Evolutionary conservation across 2,888 invertebrate species (phyloP).

Genomic region (Tiphia femorata): DNA sequence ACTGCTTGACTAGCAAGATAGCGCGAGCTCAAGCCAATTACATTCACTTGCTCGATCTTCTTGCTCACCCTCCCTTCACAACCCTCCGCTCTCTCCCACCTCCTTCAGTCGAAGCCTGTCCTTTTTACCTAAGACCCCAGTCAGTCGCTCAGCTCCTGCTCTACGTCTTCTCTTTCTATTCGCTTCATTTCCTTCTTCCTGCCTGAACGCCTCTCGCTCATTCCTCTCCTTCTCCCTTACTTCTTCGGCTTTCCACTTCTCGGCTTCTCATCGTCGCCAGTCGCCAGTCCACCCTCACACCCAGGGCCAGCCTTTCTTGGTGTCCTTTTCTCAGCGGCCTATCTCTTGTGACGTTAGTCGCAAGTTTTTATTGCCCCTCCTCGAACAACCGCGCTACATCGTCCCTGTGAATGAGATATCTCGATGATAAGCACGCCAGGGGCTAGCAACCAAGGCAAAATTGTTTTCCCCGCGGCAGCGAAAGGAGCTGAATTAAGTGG

Average conservation of each 20-base stretch:
- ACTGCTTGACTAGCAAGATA: slow-evolving; percentile 65
- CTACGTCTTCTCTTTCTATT: slow-evolving; percentile 1
- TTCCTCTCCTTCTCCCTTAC: slow-evolving; percentile 8
- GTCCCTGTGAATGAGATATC: slow-evolving; percentile 1
- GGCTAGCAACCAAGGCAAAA: too few relatives aligned
- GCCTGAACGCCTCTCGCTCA: not conserved
- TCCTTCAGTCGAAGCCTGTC: slow-evolving; percentile 40
- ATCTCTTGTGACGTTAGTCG: slow-evolving; percentile 11
- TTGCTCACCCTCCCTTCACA: slow-evolving; percentile 37
- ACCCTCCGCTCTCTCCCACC: too few relatives aligned
- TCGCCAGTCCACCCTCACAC: too few relatives aligned
- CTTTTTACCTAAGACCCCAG: slow-evolving; percentile 38
- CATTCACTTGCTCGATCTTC: slow-evolving; percentile 62
- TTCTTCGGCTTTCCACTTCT: not conserved
- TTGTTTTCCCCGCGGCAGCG: not conserved
- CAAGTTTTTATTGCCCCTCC: slow-evolving; percentile 9
- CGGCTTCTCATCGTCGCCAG: too few relatives aligned
- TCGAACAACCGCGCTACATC: not conserved
- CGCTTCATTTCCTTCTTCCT: slow-evolving; percentile 1
- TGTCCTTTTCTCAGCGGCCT: not conserved
- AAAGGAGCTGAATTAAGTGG: not conserved
- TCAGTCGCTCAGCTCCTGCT: slow-evolving; percentile 5
- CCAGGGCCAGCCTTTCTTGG: not conserved
- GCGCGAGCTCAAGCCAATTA: slow-evolving; percentile 63
- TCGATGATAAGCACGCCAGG: not conserved